These are phyloP conservation scores for Antheraea yamamai DNA, from an alignment of 2,888 invertebrate species.

Conservation along the genomic window DNA sequence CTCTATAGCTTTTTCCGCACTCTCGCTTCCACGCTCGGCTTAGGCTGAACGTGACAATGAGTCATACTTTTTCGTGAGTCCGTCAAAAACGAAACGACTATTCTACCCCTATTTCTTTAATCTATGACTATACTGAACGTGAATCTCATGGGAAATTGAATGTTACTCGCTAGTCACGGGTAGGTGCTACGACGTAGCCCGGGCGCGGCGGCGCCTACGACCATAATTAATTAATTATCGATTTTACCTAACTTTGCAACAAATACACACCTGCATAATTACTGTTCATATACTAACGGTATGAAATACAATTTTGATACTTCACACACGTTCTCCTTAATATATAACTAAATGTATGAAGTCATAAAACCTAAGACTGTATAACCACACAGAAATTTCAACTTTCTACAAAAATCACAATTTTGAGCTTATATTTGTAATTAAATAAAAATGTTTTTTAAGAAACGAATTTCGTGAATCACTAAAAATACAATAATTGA, in stretches of 20 bases:
- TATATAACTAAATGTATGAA: not conserved
- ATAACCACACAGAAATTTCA: no score
- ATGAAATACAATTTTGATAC: not conserved
- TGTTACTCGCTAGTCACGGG: slow-evolving; percentile 76
- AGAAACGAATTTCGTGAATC: no score
- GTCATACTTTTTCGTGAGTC: no score
- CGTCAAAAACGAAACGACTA: not conserved
- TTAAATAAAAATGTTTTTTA: no score
- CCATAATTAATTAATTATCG: slow-evolving; percentile 80
- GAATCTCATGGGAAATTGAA: slow-evolving; percentile 78
- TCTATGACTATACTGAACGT: slow-evolving; percentile 69
- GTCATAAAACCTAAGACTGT: no score
- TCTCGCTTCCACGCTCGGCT: no score
- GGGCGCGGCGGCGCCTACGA: slow-evolving; percentile 69
- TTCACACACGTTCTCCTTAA: not conserved
- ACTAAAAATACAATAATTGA: no score
- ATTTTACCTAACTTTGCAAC: slow-evolving; percentile 41
- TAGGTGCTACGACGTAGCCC: slow-evolving; percentile 59
- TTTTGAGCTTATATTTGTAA: no score
- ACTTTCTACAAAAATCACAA: no score
- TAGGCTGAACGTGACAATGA: no score
- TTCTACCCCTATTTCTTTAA: slow-evolving; percentile 27
- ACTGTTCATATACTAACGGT: not conserved
- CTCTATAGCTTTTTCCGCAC: no score
- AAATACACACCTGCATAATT: slow-evolving; percentile 5